Conservation (phyloP, 2,888 invertebrate species). For the Apodemia zela region DNA sequence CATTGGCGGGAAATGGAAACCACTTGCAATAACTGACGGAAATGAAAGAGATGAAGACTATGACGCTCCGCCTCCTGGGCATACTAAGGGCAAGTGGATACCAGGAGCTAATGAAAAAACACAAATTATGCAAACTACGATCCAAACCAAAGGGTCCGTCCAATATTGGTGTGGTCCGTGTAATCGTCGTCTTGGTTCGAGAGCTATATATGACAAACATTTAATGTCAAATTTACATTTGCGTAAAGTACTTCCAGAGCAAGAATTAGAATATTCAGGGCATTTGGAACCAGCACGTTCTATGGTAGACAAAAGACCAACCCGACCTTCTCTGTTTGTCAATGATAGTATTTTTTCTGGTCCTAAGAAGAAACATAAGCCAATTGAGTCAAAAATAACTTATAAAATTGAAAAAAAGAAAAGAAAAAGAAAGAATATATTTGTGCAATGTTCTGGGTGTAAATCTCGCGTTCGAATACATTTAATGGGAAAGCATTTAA, state of each 20-base stretch:
- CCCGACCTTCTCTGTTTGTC: conserved; percentile 56
- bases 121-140: conserved; percentile 76
- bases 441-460: conserved; percentile 86
- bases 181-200: conserved; percentile 86
- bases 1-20: conserved; percentile 37
- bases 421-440: conserved; percentile 79
- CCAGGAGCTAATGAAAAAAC: conserved; percentile 82
- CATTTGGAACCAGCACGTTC: conserved; percentile 56
- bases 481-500: conserved; percentile 90
- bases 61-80: conserved; percentile 83
- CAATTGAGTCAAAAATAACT: conserved; percentile 35
- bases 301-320: conserved; percentile 49
- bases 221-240: conserved; percentile 86
- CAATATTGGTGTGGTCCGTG: conserved; percentile 92
- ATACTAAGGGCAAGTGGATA: conserved; percentile 91
- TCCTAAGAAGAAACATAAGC: conserved; percentile 43
- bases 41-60: conserved; percentile 73
- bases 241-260: conserved; percentile 83
- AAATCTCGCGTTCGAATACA: conserved; percentile 84
- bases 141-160: conserved; percentile 72
- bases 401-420: conserved; percentile 56
- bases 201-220: conserved; percentile 88
- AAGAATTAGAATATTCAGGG: conserved; percentile 83
- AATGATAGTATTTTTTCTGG: conserved; percentile 51
- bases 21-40: conserved; percentile 33